A percentile compares a stretch with the other conserved stretches of the same genome.
Evolutionary conservation across 2,888 invertebrate species (phyloP).

Genomic region (Harpalus rufipes): DNA sequence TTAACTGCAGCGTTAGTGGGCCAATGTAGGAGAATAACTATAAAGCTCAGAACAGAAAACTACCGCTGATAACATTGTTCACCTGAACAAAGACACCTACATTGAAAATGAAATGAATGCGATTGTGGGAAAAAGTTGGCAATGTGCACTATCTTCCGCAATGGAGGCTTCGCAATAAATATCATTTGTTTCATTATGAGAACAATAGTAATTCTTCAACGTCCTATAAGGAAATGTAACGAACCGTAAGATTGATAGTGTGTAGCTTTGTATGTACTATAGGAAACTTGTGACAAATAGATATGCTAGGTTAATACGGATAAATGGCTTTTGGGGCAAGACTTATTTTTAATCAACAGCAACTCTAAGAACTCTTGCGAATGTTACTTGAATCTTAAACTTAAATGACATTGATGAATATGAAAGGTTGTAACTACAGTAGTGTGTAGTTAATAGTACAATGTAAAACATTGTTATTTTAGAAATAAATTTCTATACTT

Average conservation of each 20-base stretch:
- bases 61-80: conserved; percentile 59
- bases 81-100: conserved; percentile 45
- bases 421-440: too few relatives aligned
- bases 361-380: neutral
- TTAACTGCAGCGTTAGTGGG: conserved; percentile 47
- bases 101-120: conserved; percentile 48
- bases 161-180: conserved; percentile 23
- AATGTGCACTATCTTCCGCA: conserved; percentile 22
- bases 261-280: conserved; percentile 5
- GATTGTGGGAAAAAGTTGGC: conserved; percentile 24
- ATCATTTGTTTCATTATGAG: conserved; percentile 37
- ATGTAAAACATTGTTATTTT: too few relatives aligned
- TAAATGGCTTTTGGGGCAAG: neutral
- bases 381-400: neutral
- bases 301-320: neutral
- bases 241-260: conserved; percentile 42
- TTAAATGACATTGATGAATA: too few relatives aligned
- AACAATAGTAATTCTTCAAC: conserved; percentile 36
- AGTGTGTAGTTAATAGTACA: too few relatives aligned
- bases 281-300: neutral
- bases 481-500: too few relatives aligned
- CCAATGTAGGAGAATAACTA: conserved; percentile 51
- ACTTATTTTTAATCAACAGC: neutral
- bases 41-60: conserved; percentile 58
- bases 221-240: conserved; percentile 26